These are phyloP conservation scores for Drosophila testacea DNA, from an alignment of 2,888 invertebrate species.

Conservation along the genomic window DNA sequence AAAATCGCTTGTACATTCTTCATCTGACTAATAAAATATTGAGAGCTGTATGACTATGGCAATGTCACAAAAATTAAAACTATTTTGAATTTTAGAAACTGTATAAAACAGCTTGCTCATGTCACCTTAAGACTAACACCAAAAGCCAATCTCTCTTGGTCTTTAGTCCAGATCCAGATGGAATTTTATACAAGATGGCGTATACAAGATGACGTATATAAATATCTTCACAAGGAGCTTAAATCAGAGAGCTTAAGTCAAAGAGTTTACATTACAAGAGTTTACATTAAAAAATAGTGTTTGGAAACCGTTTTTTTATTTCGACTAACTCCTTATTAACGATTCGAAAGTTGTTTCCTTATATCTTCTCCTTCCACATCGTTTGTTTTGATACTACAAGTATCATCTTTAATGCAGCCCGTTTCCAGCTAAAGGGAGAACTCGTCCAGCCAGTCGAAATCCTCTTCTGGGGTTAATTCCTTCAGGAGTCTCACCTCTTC, in stretches of 20 bases:
- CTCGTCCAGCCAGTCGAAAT: slow-evolving; percentile 27
- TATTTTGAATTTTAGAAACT: neutral
- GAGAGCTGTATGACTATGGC: neutral
- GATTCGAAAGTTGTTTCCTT: neutral
- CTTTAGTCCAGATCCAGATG: too few relatives aligned
- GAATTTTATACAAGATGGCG: too few relatives aligned
- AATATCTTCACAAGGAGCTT: too few relatives aligned
- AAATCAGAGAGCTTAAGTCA: too few relatives aligned
- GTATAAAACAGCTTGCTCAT: neutral
- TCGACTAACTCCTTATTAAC: neutral
- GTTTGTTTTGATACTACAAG: neutral
- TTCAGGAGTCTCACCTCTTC: slow-evolving; percentile 23
- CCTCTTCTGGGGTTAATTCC: slow-evolving; percentile 7
- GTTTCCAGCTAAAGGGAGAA: neutral
- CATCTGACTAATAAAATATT: neutral
- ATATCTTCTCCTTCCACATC: neutral
- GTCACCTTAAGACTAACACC: too few relatives aligned
- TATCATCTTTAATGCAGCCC: neutral
- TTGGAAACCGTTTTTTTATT: neutral
- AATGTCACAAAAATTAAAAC: neutral
- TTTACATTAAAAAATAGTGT: too few relatives aligned
- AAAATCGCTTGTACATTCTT: neutral
- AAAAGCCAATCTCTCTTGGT: too few relatives aligned
- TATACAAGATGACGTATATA: too few relatives aligned
- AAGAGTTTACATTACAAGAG: too few relatives aligned